phyloP scores from a whole-genome alignment of 64 coral and sea anemone species.

The Trachythela sp. region DNA sequence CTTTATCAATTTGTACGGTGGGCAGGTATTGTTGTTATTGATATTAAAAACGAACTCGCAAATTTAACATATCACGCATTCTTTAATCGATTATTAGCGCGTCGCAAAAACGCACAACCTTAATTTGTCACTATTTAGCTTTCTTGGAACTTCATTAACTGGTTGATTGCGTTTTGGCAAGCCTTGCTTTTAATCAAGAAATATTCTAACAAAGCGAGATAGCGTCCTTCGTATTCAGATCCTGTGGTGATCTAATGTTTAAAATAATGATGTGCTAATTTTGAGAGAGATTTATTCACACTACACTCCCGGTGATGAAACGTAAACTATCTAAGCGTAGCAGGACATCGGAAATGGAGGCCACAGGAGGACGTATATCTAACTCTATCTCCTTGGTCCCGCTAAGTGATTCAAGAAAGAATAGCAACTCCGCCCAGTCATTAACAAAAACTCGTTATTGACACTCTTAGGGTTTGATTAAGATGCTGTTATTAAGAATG shows the following conservation, averaged over 20 bases:
- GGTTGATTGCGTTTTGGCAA: background rate
- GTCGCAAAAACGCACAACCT: background rate
- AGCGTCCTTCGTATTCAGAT: background rate
- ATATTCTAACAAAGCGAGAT: background rate
- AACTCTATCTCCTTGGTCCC: slow-evolving; percentile 3
- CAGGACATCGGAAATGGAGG: slow-evolving; percentile 18
- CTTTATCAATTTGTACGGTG: background rate
- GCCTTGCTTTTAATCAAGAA: background rate
- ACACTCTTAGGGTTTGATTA: background rate
- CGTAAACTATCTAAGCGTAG: slow-evolving; percentile 9
- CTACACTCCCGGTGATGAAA: slow-evolving; percentile 19
- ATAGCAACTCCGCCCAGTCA: slow-evolving; percentile 28
- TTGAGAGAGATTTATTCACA: slow-evolving; percentile 4
- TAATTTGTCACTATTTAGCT: background rate
- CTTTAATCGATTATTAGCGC: background rate
- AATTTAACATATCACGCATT: slow-evolving; percentile 13
- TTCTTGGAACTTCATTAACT: background rate
- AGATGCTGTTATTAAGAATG: slow-evolving; percentile 6
- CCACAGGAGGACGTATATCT: slow-evolving; percentile 5
- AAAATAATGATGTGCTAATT: slow-evolving; percentile 33
- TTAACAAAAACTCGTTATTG: slow-evolving; percentile 12
- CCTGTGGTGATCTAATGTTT: background rate
- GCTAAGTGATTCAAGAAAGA: slow-evolving; percentile 8
- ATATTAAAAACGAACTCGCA: slow-evolving; percentile 16
- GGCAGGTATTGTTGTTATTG: slow-evolving; percentile 18